Evolutionary conservation across 2,888 invertebrate species (phyloP).

Genomic region (Tridacna crocea): DNA sequence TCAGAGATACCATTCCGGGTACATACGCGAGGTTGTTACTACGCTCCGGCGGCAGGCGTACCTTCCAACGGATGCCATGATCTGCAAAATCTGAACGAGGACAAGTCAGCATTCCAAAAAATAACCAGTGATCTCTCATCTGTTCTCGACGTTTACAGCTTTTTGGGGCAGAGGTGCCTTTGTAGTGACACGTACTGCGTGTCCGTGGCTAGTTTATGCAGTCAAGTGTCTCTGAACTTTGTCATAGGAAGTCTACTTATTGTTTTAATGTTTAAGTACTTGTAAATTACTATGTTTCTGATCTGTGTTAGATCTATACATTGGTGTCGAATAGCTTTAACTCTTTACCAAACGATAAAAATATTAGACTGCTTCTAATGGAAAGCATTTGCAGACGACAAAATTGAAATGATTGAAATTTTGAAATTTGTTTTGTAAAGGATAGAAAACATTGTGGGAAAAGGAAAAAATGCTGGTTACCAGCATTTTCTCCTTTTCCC

Average conservation of each 20-base stretch:
- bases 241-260: not conserved
- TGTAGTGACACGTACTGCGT: not conserved
- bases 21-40: not conserved
- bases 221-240: not conserved
- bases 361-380: no score
- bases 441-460: not conserved
- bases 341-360: no score
- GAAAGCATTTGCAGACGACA: no score
- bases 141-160: not conserved
- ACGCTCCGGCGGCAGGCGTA: not conserved
- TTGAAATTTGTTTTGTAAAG: no score
- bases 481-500: no score
- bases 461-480: not conserved
- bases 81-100: not conserved
- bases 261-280: not conserved
- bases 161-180: not conserved
- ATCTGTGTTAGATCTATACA: no score
- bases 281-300: no score
- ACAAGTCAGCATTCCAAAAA: not conserved
- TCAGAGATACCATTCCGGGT: slow-evolving; percentile 1
- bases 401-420: no score
- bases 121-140: not conserved
- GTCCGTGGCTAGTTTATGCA: not conserved
- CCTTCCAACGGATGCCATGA: not conserved
- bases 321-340: no score